phyloP scores from a whole-genome alignment of 2,888 invertebrate genomes.

The Serripes groenlandicus region DNA sequence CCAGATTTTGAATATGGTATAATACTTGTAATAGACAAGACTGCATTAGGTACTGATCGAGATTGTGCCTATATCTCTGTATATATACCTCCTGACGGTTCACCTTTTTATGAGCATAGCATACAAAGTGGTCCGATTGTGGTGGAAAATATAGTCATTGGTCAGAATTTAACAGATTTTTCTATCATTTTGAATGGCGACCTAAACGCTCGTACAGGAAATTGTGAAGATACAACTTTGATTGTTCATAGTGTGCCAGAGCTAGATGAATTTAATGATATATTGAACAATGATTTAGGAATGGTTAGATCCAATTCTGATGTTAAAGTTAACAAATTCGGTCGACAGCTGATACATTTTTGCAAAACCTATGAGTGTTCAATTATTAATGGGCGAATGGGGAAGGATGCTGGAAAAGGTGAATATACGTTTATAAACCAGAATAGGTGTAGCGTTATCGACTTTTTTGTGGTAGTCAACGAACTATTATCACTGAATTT shows the following conservation, averaged over 20 bases:
- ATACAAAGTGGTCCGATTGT: background rate
- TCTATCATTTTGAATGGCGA: background rate
- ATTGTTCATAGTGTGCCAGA: background rate
- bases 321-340: background rate
- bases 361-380: background rate
- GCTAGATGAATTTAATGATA: background rate
- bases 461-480: background rate
- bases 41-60: background rate
- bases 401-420: background rate
- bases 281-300: background rate
- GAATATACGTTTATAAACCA: background rate
- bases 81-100: constrained; percentile 24
- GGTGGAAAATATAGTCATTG: constrained; percentile 2
- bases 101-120: constrained; percentile 7
- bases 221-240: background rate
- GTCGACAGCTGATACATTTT: background rate
- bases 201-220: background rate
- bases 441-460: constrained; percentile 9
- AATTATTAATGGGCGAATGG: constrained; percentile 2
- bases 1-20: constrained; percentile 14
- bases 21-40: constrained; percentile 1
- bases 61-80: constrained; percentile 16
- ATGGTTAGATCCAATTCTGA: background rate
- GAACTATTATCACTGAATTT: background rate
- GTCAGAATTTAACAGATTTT: background rate